Base-by-base conservation (phyloP, 2,888 invertebrate genomes). In the Geotrupes spiniger region DNA sequence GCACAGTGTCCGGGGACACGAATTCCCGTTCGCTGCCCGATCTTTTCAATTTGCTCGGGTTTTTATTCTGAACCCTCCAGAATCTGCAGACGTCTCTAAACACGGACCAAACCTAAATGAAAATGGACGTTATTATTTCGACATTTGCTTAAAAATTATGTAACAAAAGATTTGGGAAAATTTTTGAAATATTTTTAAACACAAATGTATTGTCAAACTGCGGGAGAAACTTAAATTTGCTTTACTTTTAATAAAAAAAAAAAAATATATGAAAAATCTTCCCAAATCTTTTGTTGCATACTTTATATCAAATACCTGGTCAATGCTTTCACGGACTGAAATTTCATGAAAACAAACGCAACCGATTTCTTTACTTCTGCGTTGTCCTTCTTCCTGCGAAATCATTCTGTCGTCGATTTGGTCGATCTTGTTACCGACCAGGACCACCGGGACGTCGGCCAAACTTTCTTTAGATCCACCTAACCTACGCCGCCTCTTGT, bases 341-440 rank as follows among this genome's bases (percentile, higher is more conserved):
- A 92, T 88, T 74, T 91, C 91, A 67, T 90, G 88, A 63, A 91
- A 92, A 60, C 86, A 86, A 11, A 85, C 84, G 64, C 89, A 90
- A 49, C 87, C 86, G 51, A 89, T 84, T 69, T 89, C 89, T 61
- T 84, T 82, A 63, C 86, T 86, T 36, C 88, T 76, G 5, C 82
- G 77, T 64, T 83, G 83, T 1, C 89, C 89, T 61, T 89, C 89
- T 54, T 87, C 86, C 0, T 79, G 73, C 36, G 78, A 76, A n/a
- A 89, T 86, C 88, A 91, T 90, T 47, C 91, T 78, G 71, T 92
- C 92, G 1, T 85, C 85, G 1, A 75, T 69, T 69, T 87, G 84
- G 69, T 92, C 92, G 11, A 78, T 80, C 72, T 92, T 90, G 68
- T 92, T 92, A 6, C 87, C 92, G 8, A 92, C 89, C 57, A 92